These are phyloP conservation scores for Maniola hyperantus DNA, from an alignment of 2,888 invertebrate species.

Conservation along the genomic window DNA sequence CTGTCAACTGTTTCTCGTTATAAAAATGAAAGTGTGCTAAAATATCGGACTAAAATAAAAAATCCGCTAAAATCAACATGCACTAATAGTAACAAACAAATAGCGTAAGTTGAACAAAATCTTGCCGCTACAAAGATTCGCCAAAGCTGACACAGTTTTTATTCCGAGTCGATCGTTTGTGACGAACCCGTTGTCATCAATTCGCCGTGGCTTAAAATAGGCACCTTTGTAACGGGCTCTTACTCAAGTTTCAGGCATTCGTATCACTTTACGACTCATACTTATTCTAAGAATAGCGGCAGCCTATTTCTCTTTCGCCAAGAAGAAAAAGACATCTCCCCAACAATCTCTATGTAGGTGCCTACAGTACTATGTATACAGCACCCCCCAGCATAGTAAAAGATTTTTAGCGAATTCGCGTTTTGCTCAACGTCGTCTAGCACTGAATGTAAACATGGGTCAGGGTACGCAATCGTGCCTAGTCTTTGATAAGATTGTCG, in stretches of 20 bases:
- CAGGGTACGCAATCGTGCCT: too few relatives aligned
- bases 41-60: neutral
- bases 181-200: slow-evolving; percentile 27
- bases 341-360: too few relatives aligned
- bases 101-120: neutral
- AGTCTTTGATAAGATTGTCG: neutral
- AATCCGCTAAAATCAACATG: too few relatives aligned
- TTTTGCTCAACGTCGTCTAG: slow-evolving; percentile 3
- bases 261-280: slow-evolving; percentile 36
- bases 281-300: slow-evolving; percentile 36
- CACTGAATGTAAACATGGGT: neutral
- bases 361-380: too few relatives aligned
- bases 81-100: neutral
- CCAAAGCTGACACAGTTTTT: slow-evolving; percentile 23
- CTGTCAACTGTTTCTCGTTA: neutral
- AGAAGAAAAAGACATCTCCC: slow-evolving; percentile 26
- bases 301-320: slow-evolving; percentile 28
- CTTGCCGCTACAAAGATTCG: slow-evolving; percentile 5
- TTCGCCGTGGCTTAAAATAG: slow-evolving; percentile 32
- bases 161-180: slow-evolving; percentile 18
- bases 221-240: slow-evolving; percentile 34
- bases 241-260: slow-evolving; percentile 18
- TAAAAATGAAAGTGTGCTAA: neutral
- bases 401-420: slow-evolving; percentile 20
- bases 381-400: slow-evolving; percentile 20